These are phyloP conservation scores for Drosophila hamatofila DNA, from an alignment of 2,888 invertebrate species.

Conservation along the genomic window DNA sequence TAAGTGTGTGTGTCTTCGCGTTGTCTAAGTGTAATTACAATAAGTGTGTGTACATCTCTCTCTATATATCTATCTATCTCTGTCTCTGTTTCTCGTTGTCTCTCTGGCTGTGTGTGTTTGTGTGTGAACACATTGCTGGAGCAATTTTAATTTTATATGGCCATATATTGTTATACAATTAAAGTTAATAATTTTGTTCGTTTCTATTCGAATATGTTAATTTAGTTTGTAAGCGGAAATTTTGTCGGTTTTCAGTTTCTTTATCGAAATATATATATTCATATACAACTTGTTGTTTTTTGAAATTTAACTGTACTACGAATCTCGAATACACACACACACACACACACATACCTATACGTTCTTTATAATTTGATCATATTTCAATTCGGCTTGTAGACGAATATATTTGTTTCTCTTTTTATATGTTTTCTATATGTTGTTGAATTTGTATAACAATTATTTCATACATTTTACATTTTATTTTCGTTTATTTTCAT, in stretches of 20 bases:
- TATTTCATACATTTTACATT: constrained; percentile 39
- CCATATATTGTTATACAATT: not conserved
- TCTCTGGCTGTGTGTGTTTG: constrained; percentile 11
- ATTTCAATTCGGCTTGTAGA: constrained; percentile 23
- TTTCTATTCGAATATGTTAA: constrained; percentile 9
- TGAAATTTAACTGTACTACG: constrained; percentile 8
- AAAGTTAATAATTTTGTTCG: not conserved
- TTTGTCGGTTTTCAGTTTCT: not conserved
- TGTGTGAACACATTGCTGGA: not conserved
- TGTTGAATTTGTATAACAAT: constrained; percentile 8
- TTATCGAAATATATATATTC: not conserved
- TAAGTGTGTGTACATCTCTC: constrained; percentile 14
- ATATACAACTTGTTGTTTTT: constrained; percentile 18
- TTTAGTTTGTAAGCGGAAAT: constrained; percentile 30
- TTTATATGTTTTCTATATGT: not conserved
- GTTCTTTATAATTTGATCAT: not conserved
- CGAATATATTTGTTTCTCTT: constrained; percentile 13
- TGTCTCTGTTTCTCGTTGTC: not conserved
- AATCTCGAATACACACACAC: constrained; percentile 2
- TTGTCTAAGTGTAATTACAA: constrained; percentile 19
- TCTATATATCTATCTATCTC: not conserved
- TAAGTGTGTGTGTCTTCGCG: constrained; percentile 11
- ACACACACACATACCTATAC: not conserved
- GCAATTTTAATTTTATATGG: constrained; percentile 7
- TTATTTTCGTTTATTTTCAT: constrained; percentile 55